A percentile compares a stretch with the other conserved stretches of the same genome.
phyloP scores from a whole-genome alignment of 2,888 invertebrate species.

The Polydrusus pterygomalis region DNA sequence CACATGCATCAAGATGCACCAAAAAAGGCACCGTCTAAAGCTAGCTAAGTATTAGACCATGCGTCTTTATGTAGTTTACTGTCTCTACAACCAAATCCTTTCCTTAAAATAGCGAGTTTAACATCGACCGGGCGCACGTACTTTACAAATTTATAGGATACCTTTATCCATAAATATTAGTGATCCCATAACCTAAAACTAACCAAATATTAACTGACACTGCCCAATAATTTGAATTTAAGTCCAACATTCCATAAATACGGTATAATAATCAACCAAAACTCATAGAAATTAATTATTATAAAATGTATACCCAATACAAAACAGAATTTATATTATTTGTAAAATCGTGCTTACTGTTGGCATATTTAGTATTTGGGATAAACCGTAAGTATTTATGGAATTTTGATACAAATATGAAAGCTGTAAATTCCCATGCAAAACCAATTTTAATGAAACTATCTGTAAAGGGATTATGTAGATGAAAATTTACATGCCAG shows the following conservation, averaged over 20 bases:
- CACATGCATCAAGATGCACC: too few species aligned
- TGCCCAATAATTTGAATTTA: background rate
- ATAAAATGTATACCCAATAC: conserved; percentile 22
- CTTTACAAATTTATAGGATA: too few species aligned
- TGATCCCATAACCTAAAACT: background rate
- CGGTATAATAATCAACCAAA: conserved; percentile 3
- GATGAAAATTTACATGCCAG: conserved; percentile 4
- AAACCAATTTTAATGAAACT: conserved; percentile 23
- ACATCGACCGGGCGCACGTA: too few species aligned
- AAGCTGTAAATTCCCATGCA: conserved; percentile 17
- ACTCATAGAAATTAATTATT: conserved; percentile 19
- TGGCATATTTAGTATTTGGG: conserved; percentile 21
- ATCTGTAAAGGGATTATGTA: conserved; percentile 14
- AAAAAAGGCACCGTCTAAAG: too few species aligned
- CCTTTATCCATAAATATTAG: background rate
- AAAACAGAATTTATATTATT: conserved; percentile 13
- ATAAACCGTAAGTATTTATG: conserved; percentile 16
- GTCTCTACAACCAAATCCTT: too few species aligned
- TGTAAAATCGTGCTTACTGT: conserved; percentile 12
- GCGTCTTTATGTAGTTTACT: too few species aligned
- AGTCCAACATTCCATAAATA: conserved; percentile 9
- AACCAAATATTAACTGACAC: background rate
- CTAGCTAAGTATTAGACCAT: too few species aligned
- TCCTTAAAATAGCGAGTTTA: too few species aligned
- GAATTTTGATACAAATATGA: conserved; percentile 25